Evolutionary conservation across 2,888 invertebrate species (phyloP).

Genomic region (Sympetrum striolatum): DNA sequence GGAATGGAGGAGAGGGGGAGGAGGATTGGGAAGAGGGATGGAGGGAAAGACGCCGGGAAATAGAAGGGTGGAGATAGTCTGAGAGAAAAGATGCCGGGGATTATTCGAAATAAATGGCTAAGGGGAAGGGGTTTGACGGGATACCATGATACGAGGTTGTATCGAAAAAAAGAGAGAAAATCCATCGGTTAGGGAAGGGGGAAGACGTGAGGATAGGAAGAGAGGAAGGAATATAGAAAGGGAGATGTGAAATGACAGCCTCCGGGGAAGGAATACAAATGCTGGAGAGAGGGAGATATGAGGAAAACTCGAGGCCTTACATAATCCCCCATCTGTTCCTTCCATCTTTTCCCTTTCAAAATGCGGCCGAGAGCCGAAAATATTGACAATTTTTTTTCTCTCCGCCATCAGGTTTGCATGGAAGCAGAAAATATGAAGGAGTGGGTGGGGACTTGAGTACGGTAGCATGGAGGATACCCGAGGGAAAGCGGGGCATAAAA

Average conservation of each 20-base stretch:
- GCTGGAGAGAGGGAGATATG: background rate
- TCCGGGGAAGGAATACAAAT: slow-evolving; percentile 31
- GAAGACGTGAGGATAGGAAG: background rate
- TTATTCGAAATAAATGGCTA: background rate
- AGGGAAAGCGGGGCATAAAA: background rate
- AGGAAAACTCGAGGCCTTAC: background rate
- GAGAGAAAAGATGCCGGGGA: background rate
- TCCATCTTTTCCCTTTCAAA: background rate
- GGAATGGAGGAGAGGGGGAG: background rate
- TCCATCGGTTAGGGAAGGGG: slow-evolving; percentile 7
- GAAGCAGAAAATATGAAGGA: background rate
- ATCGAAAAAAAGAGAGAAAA: background rate
- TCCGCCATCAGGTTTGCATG: slow-evolving; percentile 12
- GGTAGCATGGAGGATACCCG: background rate
- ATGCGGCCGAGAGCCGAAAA: background rate
- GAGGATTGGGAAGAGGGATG: background rate
- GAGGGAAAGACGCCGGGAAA: background rate
- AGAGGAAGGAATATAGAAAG: background rate
- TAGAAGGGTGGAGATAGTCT: background rate
- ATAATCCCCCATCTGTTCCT: slow-evolving; percentile 39
- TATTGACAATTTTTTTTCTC: slow-evolving; percentile 28
- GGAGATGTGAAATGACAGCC: slow-evolving; percentile 10
- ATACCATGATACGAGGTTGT: slow-evolving; percentile 20
- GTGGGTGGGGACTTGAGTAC: background rate
- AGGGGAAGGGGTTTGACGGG: slow-evolving; percentile 9